phyloP scores from a whole-genome alignment of 2,888 invertebrate genomes.

The Plebejus argus region DNA sequence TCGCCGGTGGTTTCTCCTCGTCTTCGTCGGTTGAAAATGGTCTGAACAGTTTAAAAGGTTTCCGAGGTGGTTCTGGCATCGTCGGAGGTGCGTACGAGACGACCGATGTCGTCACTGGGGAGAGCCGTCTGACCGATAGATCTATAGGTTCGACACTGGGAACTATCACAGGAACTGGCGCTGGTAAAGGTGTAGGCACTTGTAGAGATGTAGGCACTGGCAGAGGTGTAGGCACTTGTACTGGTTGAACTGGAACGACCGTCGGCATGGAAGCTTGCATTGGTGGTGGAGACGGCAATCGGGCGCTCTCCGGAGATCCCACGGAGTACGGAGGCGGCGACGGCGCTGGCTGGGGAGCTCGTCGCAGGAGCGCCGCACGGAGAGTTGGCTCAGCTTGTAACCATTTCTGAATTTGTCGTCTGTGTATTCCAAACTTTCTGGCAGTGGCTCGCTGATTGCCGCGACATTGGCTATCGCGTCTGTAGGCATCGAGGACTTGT shows the following conservation, averaged over 20 bases:
- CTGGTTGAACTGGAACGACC: slow-evolving; percentile 44
- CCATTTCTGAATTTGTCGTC: slow-evolving; percentile 96
- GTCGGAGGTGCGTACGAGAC: slow-evolving; percentile 49
- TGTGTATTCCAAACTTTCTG: slow-evolving; percentile 93
- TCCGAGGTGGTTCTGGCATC: slow-evolving; percentile 65
- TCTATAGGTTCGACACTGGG: slow-evolving; percentile 63
- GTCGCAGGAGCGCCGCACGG: slow-evolving; percentile 84
- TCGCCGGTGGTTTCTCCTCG: slow-evolving; percentile 58
- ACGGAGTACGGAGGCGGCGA: slow-evolving; percentile 72
- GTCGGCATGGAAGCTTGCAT: slow-evolving; percentile 53
- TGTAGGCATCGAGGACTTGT: slow-evolving; percentile 93
- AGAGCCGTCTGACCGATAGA: slow-evolving; percentile 61
- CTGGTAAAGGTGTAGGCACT: slow-evolving; percentile 47
- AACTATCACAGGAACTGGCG: slow-evolving; percentile 53
- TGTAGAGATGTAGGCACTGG: slow-evolving; percentile 49
- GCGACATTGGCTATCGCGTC: slow-evolving; percentile 92
- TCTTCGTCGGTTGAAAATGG: slow-evolving; percentile 87
- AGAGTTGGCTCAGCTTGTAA: slow-evolving; percentile 91
- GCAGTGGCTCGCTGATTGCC: slow-evolving; percentile 95
- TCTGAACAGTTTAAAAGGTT: slow-evolving; percentile 88
- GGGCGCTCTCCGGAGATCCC: slow-evolving; percentile 71
- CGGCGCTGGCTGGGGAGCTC: slow-evolving; percentile 74
- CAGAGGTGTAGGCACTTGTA: slow-evolving; percentile 50
- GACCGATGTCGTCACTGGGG: slow-evolving; percentile 49
- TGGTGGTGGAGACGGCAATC: slow-evolving; percentile 70